phyloP scores from a whole-genome alignment of 2,888 invertebrate species.

The Sphecodes monilicornis region DNA sequence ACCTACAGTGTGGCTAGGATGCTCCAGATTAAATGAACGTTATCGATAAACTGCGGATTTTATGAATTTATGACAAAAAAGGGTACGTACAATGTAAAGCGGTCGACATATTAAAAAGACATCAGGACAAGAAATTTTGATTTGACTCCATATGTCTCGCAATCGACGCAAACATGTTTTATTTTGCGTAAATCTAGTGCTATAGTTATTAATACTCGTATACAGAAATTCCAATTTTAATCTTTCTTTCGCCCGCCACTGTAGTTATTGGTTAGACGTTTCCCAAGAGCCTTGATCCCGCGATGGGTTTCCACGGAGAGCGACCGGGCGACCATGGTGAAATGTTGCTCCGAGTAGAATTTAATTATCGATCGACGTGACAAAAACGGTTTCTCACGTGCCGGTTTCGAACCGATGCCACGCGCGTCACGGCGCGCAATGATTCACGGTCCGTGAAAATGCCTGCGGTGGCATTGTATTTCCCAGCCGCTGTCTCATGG shows the following conservation, averaged over 20 bases:
- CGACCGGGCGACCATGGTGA: neutral
- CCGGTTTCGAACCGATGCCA: neutral
- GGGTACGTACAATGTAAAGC: too few relatives aligned
- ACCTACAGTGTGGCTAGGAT: too few relatives aligned
- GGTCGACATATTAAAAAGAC: too few relatives aligned
- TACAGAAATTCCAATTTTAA: neutral
- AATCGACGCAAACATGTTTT: too few relatives aligned
- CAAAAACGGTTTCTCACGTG: conserved; percentile 2
- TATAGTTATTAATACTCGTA: too few relatives aligned
- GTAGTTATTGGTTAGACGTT: neutral
- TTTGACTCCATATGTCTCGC: too few relatives aligned
- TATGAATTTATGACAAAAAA: too few relatives aligned
- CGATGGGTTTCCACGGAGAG: neutral
- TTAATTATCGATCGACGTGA: neutral
- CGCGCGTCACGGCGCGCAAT: neutral
- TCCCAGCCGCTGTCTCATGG: neutral
- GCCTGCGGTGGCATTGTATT: neutral
- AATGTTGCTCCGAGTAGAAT: neutral
- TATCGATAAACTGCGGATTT: too few relatives aligned
- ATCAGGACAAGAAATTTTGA: too few relatives aligned
- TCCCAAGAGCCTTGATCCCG: neutral
- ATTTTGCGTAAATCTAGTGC: too few relatives aligned
- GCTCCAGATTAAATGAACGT: too few relatives aligned
- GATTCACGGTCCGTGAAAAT: conserved; percentile 20
- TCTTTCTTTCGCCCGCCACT: neutral